A percentile compares a stretch with the other conserved stretches of the same genome.
These are phyloP conservation scores for Mus spretus DNA, from an alignment of 2,797 vertebrate species.

Conservation along the genomic window DNA sequence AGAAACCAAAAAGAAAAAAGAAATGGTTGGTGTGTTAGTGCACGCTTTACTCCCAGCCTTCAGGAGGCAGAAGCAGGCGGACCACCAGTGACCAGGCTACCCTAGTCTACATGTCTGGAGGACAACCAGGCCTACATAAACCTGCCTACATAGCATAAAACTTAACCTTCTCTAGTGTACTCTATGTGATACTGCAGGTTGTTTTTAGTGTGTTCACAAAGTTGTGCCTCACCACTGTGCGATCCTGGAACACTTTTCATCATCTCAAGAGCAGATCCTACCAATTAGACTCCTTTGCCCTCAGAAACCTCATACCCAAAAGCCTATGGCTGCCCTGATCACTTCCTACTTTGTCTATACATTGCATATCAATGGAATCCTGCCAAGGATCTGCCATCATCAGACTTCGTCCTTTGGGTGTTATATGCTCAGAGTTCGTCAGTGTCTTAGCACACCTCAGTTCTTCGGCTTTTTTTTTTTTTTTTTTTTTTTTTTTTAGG, in stretches of 20 bases:
- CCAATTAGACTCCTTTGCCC: neutral
- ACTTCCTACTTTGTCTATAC: neutral
- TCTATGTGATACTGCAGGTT: too few species aligned
- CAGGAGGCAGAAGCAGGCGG: neutral
- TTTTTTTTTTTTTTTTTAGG: too few species aligned
- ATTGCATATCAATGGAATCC: rapidly evolving
- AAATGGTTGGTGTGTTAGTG: neutral
- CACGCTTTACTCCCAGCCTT: neutral
- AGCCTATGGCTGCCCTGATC: neutral
- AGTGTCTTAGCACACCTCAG: rapidly evolving
- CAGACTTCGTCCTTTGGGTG: neutral
- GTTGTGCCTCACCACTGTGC: neutral
- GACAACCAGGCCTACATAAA: neutral
- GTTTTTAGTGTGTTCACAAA: neutral
- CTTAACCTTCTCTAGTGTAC: neutral
- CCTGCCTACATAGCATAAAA: neutral
- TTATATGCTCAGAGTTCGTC: rapidly evolving
- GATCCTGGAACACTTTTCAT: neutral
- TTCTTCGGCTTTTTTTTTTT: neutral
- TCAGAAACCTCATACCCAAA: neutral
- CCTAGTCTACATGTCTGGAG: neutral
- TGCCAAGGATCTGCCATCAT: rapidly evolving
- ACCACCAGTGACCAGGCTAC: neutral
- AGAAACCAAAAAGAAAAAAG: neutral
- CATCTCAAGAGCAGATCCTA: neutral